Evolutionary conservation across 2,888 invertebrate genomes (phyloP).

Genomic region (Deroplatys truncata): DNA sequence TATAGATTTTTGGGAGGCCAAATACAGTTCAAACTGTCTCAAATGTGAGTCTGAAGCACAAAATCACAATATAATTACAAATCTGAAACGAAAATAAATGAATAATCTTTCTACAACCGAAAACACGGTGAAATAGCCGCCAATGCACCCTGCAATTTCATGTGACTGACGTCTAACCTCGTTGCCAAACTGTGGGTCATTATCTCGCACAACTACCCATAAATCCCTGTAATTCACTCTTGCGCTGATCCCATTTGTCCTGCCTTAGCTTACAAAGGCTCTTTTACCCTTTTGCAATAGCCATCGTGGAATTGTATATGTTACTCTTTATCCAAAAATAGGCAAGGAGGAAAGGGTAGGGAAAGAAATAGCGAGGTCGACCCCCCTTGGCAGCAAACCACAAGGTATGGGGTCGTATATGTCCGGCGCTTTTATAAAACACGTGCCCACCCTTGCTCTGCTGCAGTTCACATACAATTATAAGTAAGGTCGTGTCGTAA

Average conservation of each 20-base stretch:
- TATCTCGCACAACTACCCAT: background rate
- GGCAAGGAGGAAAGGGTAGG: background rate
- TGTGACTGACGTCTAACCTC: background rate
- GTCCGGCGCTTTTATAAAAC: slow-evolving; percentile 11
- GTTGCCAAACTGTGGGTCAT: background rate
- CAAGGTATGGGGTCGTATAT: slow-evolving; percentile 11
- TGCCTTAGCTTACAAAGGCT: background rate
- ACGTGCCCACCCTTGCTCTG: background rate
- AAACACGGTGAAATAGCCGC: too few relatives aligned
- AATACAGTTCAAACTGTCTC: too few relatives aligned
- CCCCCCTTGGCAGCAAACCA: background rate
- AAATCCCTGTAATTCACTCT: background rate
- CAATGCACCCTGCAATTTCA: too few relatives aligned
- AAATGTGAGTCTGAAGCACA: too few relatives aligned
- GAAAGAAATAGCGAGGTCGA: background rate
- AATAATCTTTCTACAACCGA: too few relatives aligned
- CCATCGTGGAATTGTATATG: background rate
- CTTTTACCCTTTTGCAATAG: background rate
- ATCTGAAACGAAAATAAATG: too few relatives aligned
- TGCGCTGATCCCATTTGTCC: background rate
- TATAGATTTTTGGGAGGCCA: too few relatives aligned
- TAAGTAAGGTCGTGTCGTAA: slow-evolving; percentile 14
- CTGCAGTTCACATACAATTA: slow-evolving; percentile 10
- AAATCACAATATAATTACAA: too few relatives aligned
- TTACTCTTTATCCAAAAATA: background rate